Base-by-base conservation (phyloP, 2,113 vertebrate species). In the Alethe castanea region DNA sequence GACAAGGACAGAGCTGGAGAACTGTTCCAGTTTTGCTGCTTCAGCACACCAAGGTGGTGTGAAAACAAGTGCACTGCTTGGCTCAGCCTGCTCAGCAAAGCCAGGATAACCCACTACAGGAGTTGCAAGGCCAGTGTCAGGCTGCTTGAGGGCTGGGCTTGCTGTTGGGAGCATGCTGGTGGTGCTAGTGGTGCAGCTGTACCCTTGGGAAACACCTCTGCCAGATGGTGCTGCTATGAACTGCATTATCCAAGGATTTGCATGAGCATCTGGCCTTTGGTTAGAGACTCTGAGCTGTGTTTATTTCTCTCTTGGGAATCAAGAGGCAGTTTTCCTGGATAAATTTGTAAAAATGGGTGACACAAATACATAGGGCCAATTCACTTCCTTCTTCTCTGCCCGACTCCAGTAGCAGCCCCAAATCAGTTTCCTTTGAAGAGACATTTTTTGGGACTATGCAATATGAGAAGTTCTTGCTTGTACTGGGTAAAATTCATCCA, bases 51-150 rank as follows among this genome's bases (percentile, higher is more conserved):
- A 36, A 40, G 25, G 35, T 69, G 53, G 23, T 36, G n/a, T 79
- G 66, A 33, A 36, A 86, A 36, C 8, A 67, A 50, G 31, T 11
- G 16, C 25, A 14, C 24, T 57, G 71, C 74, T 60, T 22, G 19
- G 28, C 17, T 29, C 70, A 77, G 35, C 29, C 50, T 38, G 26
- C 24, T 56, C 57, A 70, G 23, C 36, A 57, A 5, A 19, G 36
- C 40, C 40, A 60, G 44, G 8, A 44, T 26, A 60, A 42, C 13
- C 24, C 8, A 0, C 2, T 35, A n/a, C 14, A 48, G 31, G 66
- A 35, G 8, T 1, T 36, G 24, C 7, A 57, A 44, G 7, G 14
- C 10, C 2, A 0, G 28, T 26, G n/a, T 8, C 29, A 44, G 2
- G 14, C 5, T 62, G 8, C 12, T 9, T 40, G 16, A 1, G 2